phyloP scores from a whole-genome alignment of 2,888 invertebrate species.

The Pantelozetes paolii region DNA sequence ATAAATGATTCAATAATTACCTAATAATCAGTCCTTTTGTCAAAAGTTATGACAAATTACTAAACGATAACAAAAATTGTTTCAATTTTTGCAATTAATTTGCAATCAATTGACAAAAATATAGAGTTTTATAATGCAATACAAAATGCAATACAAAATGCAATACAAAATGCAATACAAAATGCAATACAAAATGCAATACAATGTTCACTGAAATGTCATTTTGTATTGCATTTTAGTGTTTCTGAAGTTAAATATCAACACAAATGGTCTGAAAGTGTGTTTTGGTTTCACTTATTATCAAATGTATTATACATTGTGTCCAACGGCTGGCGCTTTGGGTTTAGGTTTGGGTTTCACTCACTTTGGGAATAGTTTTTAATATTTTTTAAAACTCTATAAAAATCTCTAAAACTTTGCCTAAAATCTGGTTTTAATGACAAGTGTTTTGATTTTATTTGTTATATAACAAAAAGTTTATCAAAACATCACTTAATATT shows the following conservation, averaged over 20 bases:
- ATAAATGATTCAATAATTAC: neutral
- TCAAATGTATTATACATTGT: neutral
- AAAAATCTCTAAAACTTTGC: no score
- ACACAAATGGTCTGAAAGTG: neutral
- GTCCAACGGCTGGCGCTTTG: conserved; percentile 17
- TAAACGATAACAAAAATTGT: neutral
- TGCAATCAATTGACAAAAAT: conserved; percentile 23
- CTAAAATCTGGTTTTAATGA: no score
- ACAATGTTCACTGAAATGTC: neutral
- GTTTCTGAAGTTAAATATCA: neutral
- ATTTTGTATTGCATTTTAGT: neutral
- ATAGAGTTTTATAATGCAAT: neutral
- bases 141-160: no score
- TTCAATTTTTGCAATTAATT: conserved; percentile 24
- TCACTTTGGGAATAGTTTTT: no score
- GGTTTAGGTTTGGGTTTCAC: no score
- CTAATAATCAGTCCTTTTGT: neutral
- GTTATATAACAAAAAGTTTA: no score
- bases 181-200: no score
- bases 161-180: no score
- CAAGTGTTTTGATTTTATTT: no score
- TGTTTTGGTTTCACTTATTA: neutral
- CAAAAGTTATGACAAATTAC: neutral
- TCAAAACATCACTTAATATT: no score
- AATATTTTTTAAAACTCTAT: no score